Evolutionary conservation across 2,888 invertebrate genomes (phyloP).

Genomic region (Platycheirus rosarum): DNA sequence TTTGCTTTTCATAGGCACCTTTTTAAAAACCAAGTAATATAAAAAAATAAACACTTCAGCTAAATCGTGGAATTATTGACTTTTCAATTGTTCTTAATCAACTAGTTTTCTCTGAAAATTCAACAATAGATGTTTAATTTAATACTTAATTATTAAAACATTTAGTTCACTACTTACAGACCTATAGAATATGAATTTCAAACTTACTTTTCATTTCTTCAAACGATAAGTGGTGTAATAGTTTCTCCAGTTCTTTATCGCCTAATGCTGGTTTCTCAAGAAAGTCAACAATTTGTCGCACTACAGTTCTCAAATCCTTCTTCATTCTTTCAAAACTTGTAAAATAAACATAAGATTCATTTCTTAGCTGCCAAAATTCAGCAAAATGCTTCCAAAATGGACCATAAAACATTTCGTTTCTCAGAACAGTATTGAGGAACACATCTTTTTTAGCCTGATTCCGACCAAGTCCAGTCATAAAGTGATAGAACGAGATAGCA

Average conservation of each 20-base stretch:
- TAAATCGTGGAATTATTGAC: too few species aligned
- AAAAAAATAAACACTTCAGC: too few species aligned
- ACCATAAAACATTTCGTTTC: constrained; percentile 59
- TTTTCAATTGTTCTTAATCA: too few species aligned
- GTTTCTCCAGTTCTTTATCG: constrained; percentile 75
- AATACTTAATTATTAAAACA: too few species aligned
- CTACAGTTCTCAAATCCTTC: constrained; percentile 70
- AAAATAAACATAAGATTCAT: constrained; percentile 76
- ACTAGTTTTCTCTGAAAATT: too few species aligned
- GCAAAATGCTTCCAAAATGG: constrained; percentile 76
- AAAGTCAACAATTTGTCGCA: constrained; percentile 75
- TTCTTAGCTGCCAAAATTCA: constrained; percentile 77
- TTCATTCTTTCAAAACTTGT: constrained; percentile 78
- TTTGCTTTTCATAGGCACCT: too few species aligned
- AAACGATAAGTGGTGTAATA: constrained; percentile 78
- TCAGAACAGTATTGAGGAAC: constrained; percentile 60
- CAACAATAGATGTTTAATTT: too few species aligned
- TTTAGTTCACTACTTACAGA: too few species aligned
- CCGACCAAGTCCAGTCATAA: constrained; percentile 85
- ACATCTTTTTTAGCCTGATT: constrained; percentile 84
- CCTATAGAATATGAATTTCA: too few species aligned
- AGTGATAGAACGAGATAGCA: constrained; percentile 89
- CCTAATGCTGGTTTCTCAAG: constrained; percentile 76
- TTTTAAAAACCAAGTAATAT: too few species aligned
- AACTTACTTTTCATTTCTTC: constrained; percentile 78